Conservation (phyloP, 1,140 invertebrate species). For the Drosophila micromelanica region DNA sequence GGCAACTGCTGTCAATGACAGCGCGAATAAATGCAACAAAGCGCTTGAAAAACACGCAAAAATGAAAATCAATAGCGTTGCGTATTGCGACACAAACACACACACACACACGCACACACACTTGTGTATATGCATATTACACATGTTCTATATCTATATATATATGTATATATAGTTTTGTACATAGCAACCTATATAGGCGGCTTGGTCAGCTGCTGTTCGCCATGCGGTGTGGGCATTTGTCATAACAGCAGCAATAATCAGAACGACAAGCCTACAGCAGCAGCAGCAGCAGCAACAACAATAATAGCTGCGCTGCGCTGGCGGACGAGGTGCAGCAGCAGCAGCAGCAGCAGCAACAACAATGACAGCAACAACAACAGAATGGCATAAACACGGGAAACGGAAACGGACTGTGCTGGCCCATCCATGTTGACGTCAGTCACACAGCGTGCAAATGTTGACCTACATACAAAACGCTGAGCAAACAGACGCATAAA, state of each 20-base stretch:
- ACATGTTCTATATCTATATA: slow-evolving; percentile 1
- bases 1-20: slow-evolving; percentile 77
- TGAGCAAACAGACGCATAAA: slow-evolving; percentile 80
- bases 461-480: slow-evolving; percentile 80
- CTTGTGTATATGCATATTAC: slow-evolving; percentile 9
- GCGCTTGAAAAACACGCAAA: slow-evolving; percentile 74
- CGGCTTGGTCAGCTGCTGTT: slow-evolving; percentile 34
- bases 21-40: slow-evolving; percentile 79
- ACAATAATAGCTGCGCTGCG: slow-evolving; percentile 12
- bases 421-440: slow-evolving; percentile 76
- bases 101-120: slow-evolving; percentile 11
- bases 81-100: slow-evolving; percentile 21
- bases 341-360: slow-evolving; percentile 55
- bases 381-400: slow-evolving; percentile 50
- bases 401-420: slow-evolving; percentile 71
- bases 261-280: slow-evolving; percentile 54
- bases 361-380: slow-evolving; percentile 19
- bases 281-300: slow-evolving; percentile 29
- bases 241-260: slow-evolving; percentile 73
- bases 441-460: slow-evolving; percentile 79
- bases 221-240: slow-evolving; percentile 54
- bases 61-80: slow-evolving; percentile 74
- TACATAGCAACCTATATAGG: slow-evolving; percentile 16
- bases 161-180: not conserved
- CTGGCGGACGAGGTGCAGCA: slow-evolving; percentile 49